Evolutionary conservation across 2,113 vertebrate genomes (phyloP), one percentile per base, ranked within the genome.

Genomic region (Numida meleagris): DNA sequence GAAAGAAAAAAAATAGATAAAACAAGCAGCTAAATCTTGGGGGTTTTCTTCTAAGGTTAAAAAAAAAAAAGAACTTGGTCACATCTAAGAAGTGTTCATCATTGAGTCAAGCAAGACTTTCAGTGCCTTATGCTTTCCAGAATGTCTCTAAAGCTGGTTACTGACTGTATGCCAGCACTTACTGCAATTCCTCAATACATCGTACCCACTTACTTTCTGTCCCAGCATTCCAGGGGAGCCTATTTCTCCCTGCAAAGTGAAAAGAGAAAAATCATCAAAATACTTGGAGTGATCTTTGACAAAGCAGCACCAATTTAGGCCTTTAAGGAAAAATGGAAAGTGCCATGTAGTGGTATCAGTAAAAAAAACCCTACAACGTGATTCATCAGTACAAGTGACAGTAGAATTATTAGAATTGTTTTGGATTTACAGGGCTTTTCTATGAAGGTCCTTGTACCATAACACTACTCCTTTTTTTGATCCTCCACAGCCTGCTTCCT

Each of bases 141-240:
- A 24, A 75, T 40, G 17, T 10, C 25, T 18, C 65, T 75, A n/a
- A 92, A 79, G 67, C 33, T 13, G 53, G 27, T 61, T 5, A 23
- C 0, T 75, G 46, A 36, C 48, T 11, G 19, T 34, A 4, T 34
- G 57, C 24, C 27, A 81, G 13, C 36, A 57, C 20, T 88, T 63
- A 71, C 24, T 38, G 82, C 50, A 74, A 27, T 27, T 62, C 33
- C 51, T 43, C 25, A 58, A 1, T 3, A 48, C 9, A 55, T 65
- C 12, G 50, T 1, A 2, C 27, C 15, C 70, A 96, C 98, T 98
- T 94, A 99, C 99, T 97, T 99, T 99, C 95, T 99, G 99, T 82
- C 99, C 99, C 93, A 99, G 97, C 99, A 99, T 99, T 97, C 99
- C 99, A 88, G 99, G 98, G 91, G 99, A 98, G 67, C 99, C 99